These are phyloP conservation scores for Chironomus tentans DNA, from an alignment of 2,888 invertebrate genomes.

Conservation along the genomic window DNA sequence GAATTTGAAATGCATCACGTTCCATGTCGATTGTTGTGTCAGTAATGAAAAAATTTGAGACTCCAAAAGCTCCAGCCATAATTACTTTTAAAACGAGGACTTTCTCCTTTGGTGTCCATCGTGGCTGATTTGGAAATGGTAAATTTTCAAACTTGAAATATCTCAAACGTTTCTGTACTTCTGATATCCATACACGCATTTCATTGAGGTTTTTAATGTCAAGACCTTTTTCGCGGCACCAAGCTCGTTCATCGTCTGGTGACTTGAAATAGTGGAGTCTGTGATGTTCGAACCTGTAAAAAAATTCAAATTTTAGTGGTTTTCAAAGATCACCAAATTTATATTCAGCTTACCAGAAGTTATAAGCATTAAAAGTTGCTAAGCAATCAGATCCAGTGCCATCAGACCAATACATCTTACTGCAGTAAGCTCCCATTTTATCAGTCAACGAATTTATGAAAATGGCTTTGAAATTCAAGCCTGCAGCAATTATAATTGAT, in stretches of 20 bases:
- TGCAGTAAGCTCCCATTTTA: conserved; percentile 35
- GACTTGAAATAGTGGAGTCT: background rate
- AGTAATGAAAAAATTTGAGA: background rate
- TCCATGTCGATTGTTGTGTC: conserved; percentile 38
- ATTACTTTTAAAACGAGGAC: conserved; percentile 55
- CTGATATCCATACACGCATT: conserved; percentile 59
- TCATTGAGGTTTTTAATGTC: conserved; percentile 51
- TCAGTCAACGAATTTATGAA: conserved; percentile 45
- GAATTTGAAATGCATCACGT: conserved; percentile 52
- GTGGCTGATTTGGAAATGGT: conserved; percentile 37
- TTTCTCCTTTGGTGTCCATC: conserved; percentile 39
- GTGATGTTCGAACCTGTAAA: conserved; percentile 43
- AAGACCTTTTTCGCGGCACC: background rate
- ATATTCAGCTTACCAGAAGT: too few relatives aligned
- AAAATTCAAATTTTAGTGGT: too few relatives aligned
- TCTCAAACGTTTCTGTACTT: conserved; percentile 55
- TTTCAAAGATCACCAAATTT: too few relatives aligned
- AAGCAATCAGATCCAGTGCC: conserved; percentile 73
- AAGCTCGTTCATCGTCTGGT: background rate
- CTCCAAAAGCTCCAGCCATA: conserved; percentile 53
- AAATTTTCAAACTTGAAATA: conserved; percentile 50
- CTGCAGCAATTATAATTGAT: conserved; percentile 76
- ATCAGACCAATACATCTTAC: conserved; percentile 72
- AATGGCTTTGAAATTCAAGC: conserved; percentile 70
- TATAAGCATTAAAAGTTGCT: conserved; percentile 67